phyloP scores from a whole-genome alignment of 2,113 vertebrate species.

The Vanacampus margaritifer region DNA sequence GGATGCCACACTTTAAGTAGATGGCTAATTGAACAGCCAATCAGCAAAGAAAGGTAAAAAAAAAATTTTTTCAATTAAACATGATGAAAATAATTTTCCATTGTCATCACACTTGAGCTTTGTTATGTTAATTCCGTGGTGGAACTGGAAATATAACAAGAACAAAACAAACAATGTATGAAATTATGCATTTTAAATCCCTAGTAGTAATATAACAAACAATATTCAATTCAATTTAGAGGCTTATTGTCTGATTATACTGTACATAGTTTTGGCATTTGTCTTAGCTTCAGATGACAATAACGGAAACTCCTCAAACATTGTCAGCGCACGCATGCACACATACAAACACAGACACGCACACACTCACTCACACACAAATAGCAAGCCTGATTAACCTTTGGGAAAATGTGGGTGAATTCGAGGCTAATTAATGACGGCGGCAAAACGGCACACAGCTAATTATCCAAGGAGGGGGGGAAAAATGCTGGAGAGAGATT shows the following conservation, averaged over 20 bases:
- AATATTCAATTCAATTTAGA: not conserved
- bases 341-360: not conserved
- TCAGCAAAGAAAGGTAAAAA: not conserved
- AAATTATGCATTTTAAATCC: no score
- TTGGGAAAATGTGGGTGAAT: constrained; percentile 40
- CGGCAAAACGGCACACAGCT: constrained; percentile 37
- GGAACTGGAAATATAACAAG: not conserved
- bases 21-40: not conserved
- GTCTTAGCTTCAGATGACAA: not conserved
- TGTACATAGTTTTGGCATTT: not conserved
- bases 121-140: not conserved
- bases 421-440: constrained; percentile 49
- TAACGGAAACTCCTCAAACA: constrained; percentile 1
- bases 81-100: not conserved
- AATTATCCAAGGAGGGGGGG: constrained; percentile 37
- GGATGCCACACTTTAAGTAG: not conserved
- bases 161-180: not conserved
- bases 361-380: not conserved
- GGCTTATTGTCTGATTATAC: not conserved
- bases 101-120: not conserved
- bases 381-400: constrained; percentile 47
- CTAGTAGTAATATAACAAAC: not conserved
- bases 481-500: constrained; percentile 36
- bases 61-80: not conserved
- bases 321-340: not conserved